phyloP scores from a whole-genome alignment of 2,888 invertebrate genomes.

The Suillia variegata region DNA sequence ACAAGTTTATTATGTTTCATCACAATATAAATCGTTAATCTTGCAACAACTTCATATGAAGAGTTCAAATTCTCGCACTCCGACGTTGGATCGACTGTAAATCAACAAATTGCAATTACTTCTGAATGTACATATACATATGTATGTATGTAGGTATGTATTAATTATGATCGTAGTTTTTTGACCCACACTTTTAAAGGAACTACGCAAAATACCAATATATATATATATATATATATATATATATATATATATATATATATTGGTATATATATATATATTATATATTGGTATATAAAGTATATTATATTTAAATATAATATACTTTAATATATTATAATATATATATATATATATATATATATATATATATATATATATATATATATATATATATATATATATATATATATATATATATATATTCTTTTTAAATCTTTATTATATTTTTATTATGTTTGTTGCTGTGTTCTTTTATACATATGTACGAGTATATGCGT shows the following conservation, averaged over 20 bases:
- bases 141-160: neutral
- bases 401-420: conserved; percentile 3
- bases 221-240: neutral
- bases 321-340: no score
- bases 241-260: neutral
- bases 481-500: no score
- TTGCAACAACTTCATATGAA: neutral
- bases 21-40: no score
- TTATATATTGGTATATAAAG: no score
- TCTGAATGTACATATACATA: conserved; percentile 1
- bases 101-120: no score
- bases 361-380: neutral
- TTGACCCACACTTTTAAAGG: neutral
- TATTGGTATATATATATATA: no score
- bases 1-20: no score
- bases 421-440: no score
- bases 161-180: neutral
- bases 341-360: neutral
- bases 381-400: neutral
- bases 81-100: no score
- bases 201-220: neutral
- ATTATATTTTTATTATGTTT: no score
- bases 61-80: no score
- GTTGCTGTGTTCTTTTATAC: neutral
- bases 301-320: no score